Evolutionary conservation across 2,113 vertebrate genomes (phyloP).

Genomic region (Ptychochromis oligacanthus): DNA sequence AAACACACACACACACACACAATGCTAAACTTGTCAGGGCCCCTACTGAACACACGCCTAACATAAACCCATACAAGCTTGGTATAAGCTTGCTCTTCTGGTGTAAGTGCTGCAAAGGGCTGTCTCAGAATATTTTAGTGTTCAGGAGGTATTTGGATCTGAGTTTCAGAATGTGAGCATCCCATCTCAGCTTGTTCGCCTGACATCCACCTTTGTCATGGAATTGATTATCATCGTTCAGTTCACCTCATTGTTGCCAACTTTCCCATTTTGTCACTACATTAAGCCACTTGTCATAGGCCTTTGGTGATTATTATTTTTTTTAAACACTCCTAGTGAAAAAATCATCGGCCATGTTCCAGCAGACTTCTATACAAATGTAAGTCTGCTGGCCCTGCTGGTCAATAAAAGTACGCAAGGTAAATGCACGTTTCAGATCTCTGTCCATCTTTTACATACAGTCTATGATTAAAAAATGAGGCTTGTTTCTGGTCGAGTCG

Average conservation of each 20-base stretch:
- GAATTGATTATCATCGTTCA: not conserved
- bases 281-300: not conserved
- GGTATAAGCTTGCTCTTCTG: not conserved
- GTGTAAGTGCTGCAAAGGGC: not conserved
- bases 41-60: not conserved
- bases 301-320: too few species aligned
- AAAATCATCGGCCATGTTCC: too few species aligned
- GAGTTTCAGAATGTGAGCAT: not conserved
- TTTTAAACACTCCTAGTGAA: too few species aligned
- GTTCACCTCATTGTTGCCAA: not conserved
- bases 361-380: too few species aligned
- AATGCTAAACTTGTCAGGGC: not conserved
- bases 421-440: too few species aligned
- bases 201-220: accelerated
- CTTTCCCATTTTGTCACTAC: not conserved
- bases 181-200: accelerated
- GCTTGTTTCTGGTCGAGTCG: too few species aligned
- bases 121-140: not conserved
- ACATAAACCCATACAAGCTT: not conserved
- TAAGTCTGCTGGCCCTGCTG: too few species aligned
- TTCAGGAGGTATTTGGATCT: not conserved
- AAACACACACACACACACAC: constrained; percentile 10
- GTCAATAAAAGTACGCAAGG: too few species aligned
- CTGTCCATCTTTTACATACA: too few species aligned
- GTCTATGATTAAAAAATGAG: too few species aligned